Percentiles rank a stretch among this genome's conserved stretches.
phyloP scores from a whole-genome alignment of 2,888 invertebrate species.

The Folsomia manolachei region DNA sequence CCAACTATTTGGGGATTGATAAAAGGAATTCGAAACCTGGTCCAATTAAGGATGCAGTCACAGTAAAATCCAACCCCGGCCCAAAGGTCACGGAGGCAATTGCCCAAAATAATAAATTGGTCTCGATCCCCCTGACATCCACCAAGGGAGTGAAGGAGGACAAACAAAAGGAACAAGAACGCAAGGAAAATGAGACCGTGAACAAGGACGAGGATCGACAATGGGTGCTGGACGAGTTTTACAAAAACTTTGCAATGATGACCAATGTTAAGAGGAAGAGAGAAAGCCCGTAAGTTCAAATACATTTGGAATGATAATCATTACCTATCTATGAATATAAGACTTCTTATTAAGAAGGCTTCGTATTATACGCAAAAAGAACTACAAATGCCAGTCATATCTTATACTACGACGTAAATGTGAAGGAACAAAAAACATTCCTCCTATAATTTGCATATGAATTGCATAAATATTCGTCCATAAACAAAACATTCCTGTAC shows the following conservation, averaged over 20 bases:
- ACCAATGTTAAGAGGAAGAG: conserved; percentile 48
- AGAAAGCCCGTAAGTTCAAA: conserved; percentile 34
- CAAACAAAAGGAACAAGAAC: conserved; percentile 27
- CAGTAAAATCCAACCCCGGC: neutral
- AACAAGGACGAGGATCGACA: conserved; percentile 54
- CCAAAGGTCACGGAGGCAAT: neutral
- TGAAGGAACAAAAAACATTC: too few species aligned
- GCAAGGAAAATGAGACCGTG: conserved; percentile 59
- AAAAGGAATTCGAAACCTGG: conserved; percentile 56
- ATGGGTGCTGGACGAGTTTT: conserved; percentile 62
- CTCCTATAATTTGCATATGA: too few species aligned
- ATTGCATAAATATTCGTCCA: too few species aligned
- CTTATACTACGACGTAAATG: too few species aligned
- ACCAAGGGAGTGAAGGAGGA: conserved; percentile 21
- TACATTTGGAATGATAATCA: neutral
- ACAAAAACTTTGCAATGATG: conserved; percentile 54
- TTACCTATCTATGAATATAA: neutral
- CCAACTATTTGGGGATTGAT: conserved; percentile 81
- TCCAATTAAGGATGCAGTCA: neutral
- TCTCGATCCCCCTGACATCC: neutral
- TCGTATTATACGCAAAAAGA: too few species aligned
- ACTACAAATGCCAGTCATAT: too few species aligned
- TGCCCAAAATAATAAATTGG: neutral
- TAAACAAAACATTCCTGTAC: too few species aligned
- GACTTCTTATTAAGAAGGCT: too few species aligned